These are phyloP conservation scores for Proisotoma minuta DNA, from an alignment of 2,888 invertebrate species.

Conservation along the genomic window DNA sequence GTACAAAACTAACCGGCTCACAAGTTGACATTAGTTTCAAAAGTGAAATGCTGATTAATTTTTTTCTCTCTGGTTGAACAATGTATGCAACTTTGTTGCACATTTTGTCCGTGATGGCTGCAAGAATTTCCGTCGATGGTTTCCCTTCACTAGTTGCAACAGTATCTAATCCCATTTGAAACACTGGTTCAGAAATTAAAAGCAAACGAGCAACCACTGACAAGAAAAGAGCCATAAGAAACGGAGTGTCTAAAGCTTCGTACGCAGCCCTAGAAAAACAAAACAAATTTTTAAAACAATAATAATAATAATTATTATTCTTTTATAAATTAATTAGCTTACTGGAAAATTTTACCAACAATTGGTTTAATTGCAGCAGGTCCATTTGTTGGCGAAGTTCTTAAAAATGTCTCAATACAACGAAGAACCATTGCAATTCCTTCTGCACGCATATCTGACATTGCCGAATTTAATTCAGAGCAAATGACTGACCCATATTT, in stretches of 20 bases:
- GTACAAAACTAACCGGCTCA: conserved; percentile 48
- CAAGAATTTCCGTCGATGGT: conserved; percentile 60
- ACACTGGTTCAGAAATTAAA: conserved; percentile 63
- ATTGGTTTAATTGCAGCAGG: conserved; percentile 50
- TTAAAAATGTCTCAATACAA: conserved; percentile 70
- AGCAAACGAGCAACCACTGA: conserved; percentile 74
- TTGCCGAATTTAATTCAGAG: conserved; percentile 64
- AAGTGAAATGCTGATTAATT: conserved; percentile 66
- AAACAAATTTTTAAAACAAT: conserved; percentile 20
- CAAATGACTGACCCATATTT: conserved; percentile 59
- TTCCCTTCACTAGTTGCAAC: conserved; percentile 48
- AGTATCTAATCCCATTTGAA: conserved; percentile 50
- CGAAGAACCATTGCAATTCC: conserved; percentile 68
- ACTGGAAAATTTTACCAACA: conserved; percentile 46
- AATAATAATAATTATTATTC: not conserved
- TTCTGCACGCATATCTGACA: conserved; percentile 72
- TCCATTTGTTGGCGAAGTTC: conserved; percentile 68
- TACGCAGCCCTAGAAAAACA: conserved; percentile 59
- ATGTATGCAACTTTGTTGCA: conserved; percentile 72
- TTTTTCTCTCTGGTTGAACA: conserved; percentile 73
- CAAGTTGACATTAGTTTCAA: conserved; percentile 51
- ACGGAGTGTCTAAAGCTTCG: conserved; percentile 64
- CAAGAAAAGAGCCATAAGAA: conserved; percentile 72
- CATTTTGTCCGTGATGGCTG: conserved; percentile 71
- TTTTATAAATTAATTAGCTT: conserved; percentile 4